Evolutionary conservation across 2,888 invertebrate species (phyloP).

Genomic region (Hirtodrosophila cameraria): DNA sequence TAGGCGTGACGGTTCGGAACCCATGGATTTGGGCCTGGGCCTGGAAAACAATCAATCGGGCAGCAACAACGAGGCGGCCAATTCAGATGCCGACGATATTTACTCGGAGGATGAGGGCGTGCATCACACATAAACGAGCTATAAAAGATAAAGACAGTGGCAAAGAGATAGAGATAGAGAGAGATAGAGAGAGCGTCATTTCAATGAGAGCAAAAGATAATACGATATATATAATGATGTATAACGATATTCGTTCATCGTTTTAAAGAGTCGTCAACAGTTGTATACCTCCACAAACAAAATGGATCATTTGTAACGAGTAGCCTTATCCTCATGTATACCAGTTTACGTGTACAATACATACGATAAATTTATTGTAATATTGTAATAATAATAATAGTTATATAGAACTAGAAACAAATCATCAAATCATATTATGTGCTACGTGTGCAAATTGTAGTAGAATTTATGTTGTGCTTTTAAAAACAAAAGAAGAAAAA

Average conservation of each 20-base stretch:
- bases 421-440: constrained; percentile 44
- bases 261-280: constrained; percentile 43
- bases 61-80: constrained; percentile 81
- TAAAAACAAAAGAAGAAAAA: constrained; percentile 29
- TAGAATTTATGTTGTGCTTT: constrained; percentile 72
- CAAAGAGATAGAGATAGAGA: background rate
- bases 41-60: constrained; percentile 82
- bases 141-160: too few species aligned
- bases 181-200: constrained; percentile 9
- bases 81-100: constrained; percentile 83
- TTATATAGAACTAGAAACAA: constrained; percentile 37
- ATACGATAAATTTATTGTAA: constrained; percentile 52
- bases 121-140: constrained; percentile 80
- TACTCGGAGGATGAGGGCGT: constrained; percentile 84
- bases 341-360: constrained; percentile 81
- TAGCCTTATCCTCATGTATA: constrained; percentile 84
- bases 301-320: constrained; percentile 80
- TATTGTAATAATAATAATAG: constrained; percentile 40
- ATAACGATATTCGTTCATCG: constrained; percentile 14
- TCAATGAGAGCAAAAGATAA: constrained; percentile 29
- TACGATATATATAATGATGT: constrained; percentile 18
- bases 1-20: constrained; percentile 82
- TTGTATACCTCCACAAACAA: constrained; percentile 71
- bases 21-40: constrained; percentile 84
- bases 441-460: constrained; percentile 50